Evolutionary conservation across 2,888 invertebrate species (phyloP).

Genomic region (Spisula subtruncata): DNA sequence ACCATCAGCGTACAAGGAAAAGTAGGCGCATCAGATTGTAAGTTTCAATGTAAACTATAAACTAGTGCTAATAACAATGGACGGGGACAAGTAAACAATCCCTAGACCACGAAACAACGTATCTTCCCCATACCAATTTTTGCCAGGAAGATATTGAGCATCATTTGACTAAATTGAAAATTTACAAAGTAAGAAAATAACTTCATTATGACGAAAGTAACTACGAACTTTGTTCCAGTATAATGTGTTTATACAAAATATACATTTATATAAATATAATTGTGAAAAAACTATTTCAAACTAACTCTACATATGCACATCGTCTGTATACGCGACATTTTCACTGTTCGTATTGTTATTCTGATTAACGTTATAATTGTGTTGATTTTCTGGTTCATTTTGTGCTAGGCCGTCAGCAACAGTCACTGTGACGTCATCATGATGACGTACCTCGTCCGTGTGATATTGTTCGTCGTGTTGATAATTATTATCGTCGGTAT

Average conservation of each 20-base stretch:
- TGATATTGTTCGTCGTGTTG: not conserved
- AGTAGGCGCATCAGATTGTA: too few relatives aligned
- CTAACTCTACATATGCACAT: not conserved
- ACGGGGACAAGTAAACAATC: too few relatives aligned
- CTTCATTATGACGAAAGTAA: not conserved
- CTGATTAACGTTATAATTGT: slow-evolving; percentile 20
- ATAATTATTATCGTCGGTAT: slow-evolving; percentile 27
- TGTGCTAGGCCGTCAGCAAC: slow-evolving; percentile 28
- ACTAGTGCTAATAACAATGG: too few relatives aligned
- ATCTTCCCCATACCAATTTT: too few relatives aligned
- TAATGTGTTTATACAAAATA: not conserved
- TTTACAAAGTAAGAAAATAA: too few relatives aligned
- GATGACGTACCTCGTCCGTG: slow-evolving; percentile 40
- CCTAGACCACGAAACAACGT: too few relatives aligned
- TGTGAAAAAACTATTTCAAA: not conserved
- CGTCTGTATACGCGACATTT: not conserved
- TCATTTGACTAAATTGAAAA: too few relatives aligned
- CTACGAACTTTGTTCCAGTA: not conserved
- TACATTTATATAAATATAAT: too few relatives aligned
- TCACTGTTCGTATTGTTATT: not conserved
- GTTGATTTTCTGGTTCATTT: slow-evolving; percentile 27
- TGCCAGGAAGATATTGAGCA: too few relatives aligned
- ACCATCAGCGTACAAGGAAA: too few relatives aligned
- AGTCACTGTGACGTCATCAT: slow-evolving; percentile 46
- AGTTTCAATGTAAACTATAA: too few relatives aligned